Evolutionary conservation across 2,113 vertebrate species (phyloP).

Genomic region (Brevimyrus niger): DNA sequence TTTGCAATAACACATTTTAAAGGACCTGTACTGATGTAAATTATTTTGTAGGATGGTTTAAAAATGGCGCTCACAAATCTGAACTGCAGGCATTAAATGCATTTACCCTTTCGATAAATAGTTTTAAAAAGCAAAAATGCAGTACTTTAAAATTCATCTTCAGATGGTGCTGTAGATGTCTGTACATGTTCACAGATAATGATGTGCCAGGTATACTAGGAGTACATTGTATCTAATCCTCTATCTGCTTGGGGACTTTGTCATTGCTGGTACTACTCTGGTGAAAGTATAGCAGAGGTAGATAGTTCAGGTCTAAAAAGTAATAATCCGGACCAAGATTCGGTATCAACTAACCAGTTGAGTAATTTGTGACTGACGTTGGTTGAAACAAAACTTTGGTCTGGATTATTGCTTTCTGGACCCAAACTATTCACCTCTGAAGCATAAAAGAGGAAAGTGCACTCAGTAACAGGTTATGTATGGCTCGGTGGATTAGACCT

Average conservation of each 20-base stretch:
- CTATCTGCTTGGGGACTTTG: neutral
- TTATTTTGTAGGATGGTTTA: neutral
- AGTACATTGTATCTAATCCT: neutral
- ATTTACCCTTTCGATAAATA: neutral
- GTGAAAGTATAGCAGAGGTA: too few species aligned
- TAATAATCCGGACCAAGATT: neutral
- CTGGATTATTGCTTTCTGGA: neutral
- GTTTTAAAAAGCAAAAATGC: neutral
- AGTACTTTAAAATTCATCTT: neutral
- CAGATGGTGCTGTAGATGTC: neutral
- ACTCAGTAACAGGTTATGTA: neutral
- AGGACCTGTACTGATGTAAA: neutral
- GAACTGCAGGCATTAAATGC: neutral
- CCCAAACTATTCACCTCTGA: neutral
- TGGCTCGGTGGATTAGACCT: neutral
- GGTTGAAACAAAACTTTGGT: neutral
- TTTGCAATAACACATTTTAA: neutral
- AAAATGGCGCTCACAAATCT: neutral
- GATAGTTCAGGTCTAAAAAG: neutral
- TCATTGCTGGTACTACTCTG: too few species aligned
- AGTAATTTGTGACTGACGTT: neutral
- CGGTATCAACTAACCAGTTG: neutral
- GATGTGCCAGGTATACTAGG: neutral
- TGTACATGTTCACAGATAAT: neutral
- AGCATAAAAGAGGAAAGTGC: neutral